Base-by-base conservation (phyloP, 2,888 invertebrate genomes). In the Diarsia brunnea region DNA sequence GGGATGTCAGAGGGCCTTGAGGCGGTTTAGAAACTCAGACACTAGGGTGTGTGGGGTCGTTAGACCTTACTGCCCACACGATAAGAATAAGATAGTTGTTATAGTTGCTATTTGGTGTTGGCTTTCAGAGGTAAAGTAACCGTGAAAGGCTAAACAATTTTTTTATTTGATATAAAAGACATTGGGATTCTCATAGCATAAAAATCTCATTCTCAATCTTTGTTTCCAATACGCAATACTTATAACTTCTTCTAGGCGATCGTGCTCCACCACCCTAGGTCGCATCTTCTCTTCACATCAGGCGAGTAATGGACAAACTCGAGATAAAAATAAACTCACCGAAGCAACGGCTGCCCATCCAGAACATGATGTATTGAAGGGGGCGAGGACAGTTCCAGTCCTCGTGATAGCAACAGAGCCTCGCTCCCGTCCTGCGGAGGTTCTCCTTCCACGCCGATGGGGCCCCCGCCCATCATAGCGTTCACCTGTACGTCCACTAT, bases 351-450 rank as follows among this genome's bases (percentile, higher is more conserved):
- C 72, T 98, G 98, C 16, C 99, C 99, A 91, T 99, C 99, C 78
- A 99, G 96, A 61, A 99, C 98, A 96, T 99, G 99, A 89, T 98
- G 98, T 69, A 99, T 98, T 24, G 98, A 98, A 1, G 99, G 98
- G 0, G 98, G 98, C 78, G 98, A 98, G 58, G 98, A 98, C 21
- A 99, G 97, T 19, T 99, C 99, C 87, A 99, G 97, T 31, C 99
- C 99, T 90, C 99, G 98, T 16, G 98, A 98, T 21, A 99, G 97
- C 64, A 99, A 96, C 11, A 97, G 95, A 31, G 98, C 97, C 94
- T 98, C 98, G 79, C 96, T 97, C 73, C 90, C 88, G 67, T 95
- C 95, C 24, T 91, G 88, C 0, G 88, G 72, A 0, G 84, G 71
- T 38, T 92, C 91, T 10, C 84, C 86, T 24, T 93, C 93, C 0